Base-by-base conservation (phyloP, 2,113 vertebrate genomes). In the Epinephelus cyanopodus region DNA sequence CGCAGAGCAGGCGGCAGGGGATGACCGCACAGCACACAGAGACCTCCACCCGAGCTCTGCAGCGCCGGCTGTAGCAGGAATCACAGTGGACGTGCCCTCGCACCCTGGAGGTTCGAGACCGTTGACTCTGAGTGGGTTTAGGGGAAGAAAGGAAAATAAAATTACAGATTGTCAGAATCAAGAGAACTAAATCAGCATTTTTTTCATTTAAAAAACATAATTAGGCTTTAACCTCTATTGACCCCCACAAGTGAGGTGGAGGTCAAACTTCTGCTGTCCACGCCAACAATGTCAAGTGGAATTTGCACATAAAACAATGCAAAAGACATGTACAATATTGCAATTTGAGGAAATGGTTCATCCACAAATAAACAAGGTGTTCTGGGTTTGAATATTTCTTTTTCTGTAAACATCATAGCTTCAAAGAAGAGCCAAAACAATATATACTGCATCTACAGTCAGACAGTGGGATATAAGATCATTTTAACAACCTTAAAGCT, bases 51-150 rank as follows among this genome's bases (percentile, higher is more conserved):
- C 94, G 96, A 0, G 91, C 79, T 0, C 82, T 94, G 92, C 98
- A 99, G 88, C 96, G 95, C 37, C 94, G 95, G 81, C 79, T 96
- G 95, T 96, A 96, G 70, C 98, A 99, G 88, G 83, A 95, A 65
- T 97, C 96, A 19, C 98, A 99, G 92, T 99, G 98, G 29, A 79
- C 92, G 90, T 99, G 98, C 53, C 95, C 92, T 0, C 39, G 65
- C 21, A 37, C 23, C 73, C 86, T 95, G 13, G 91, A 68, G 13
- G 89, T 79, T 42, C 92, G 88, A 71, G 84, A 94, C 54, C 76
- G 94, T 37, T 88, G 90, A 82, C 73, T 95, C 97, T 98, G 87
- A 45, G 67, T 39, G 39, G 2, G 25, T 65, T 62, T 15, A 47
- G 18, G 3, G 25, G 5, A 45, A 65, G 42, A 33, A 54, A 9